phyloP scores from a whole-genome alignment of 2,888 invertebrate genomes.

The Cinara cedri region DNA sequence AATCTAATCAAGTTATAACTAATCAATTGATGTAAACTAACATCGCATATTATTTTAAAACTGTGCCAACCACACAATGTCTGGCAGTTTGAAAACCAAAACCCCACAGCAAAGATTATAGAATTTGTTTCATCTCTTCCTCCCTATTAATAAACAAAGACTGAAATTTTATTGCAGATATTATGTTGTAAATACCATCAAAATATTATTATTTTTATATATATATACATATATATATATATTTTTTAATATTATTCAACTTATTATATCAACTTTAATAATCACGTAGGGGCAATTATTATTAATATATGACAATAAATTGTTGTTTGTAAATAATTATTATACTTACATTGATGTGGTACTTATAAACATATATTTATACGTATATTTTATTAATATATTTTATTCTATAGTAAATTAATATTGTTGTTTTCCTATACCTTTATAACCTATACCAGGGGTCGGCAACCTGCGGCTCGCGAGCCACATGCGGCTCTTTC shows the following conservation, averaged over 20 bases:
- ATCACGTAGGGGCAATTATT: not conserved
- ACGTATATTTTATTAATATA: not conserved
- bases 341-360: conserved; percentile 17
- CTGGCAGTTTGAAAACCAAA: not conserved
- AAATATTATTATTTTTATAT: not conserved
- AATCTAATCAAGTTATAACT: not conserved
- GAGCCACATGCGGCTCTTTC: no score
- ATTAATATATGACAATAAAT: not conserved
- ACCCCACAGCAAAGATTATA: no score
- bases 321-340: conserved; percentile 40
- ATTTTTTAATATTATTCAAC: no score
- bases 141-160: conserved; percentile 6
- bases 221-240: no score
- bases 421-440: not conserved
- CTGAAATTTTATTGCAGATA: conserved; percentile 19
- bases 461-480: no score
- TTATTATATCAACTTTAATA: not conserved
- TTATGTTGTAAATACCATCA: conserved; percentile 26
- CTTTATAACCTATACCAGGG: no score
- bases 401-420: no score
- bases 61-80: not conserved
- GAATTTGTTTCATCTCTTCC: no score
- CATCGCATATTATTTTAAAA: not conserved
- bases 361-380: conserved; percentile 26
- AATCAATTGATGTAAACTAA: not conserved